Conservation (phyloP, 2,888 invertebrate genomes). For the Hirtodrosophila cameraria region DNA sequence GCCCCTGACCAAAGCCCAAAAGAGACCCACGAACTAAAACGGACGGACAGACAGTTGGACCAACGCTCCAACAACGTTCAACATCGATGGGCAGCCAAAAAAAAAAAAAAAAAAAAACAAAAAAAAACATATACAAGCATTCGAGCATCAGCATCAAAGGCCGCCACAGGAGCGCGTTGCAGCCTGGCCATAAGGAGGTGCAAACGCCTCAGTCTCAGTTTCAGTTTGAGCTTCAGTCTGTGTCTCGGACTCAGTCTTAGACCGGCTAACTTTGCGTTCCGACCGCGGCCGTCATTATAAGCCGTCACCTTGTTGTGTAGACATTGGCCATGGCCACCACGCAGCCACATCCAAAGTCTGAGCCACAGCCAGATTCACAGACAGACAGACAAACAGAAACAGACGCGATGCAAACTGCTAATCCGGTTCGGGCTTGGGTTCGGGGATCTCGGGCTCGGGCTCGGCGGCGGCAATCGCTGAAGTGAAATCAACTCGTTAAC, state of each 20-base stretch:
- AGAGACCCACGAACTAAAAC: conserved; percentile 51
- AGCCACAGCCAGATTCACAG: conserved; percentile 25
- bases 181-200: conserved; percentile 74
- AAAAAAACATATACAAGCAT: conserved; percentile 36
- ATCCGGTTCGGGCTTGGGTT: conserved; percentile 59
- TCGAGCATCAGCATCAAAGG: conserved; percentile 39
- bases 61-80: conserved; percentile 17
- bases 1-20: conserved; percentile 78
- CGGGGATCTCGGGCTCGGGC: conserved; percentile 47
- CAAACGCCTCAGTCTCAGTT: conserved; percentile 62
- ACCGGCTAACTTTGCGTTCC: conserved; percentile 57
- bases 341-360: conserved; percentile 15
- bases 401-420: conserved; percentile 57
- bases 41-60: conserved; percentile 5
- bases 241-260: conserved; percentile 11
- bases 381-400: conserved; percentile 22
- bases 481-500: conserved; percentile 83
- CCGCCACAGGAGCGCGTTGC: conserved; percentile 59
- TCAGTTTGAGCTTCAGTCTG: background rate
- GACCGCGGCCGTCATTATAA: conserved; percentile 76
- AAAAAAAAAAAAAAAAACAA: conserved; percentile 2
- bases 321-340: conserved; percentile 79
- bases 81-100: conserved; percentile 21
- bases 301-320: conserved; percentile 81
- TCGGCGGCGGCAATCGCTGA: conserved; percentile 79